These are phyloP conservation scores for Elgaria multicarinata DNA, from an alignment of 2,113 vertebrate genomes.

Conservation along the genomic window DNA sequence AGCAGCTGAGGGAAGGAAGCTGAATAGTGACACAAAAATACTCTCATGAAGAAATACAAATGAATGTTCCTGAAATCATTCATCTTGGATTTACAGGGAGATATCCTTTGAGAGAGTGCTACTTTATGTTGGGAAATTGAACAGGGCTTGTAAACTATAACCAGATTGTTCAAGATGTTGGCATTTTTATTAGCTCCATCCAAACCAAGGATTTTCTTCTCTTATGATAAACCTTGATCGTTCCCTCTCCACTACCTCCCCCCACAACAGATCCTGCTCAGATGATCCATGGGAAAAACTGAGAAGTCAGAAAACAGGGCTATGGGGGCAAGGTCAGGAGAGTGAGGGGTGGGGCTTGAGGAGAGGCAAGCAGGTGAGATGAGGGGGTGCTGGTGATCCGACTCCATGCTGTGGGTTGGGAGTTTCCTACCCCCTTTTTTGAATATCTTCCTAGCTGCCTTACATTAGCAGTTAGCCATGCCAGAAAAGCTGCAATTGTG, in stretches of 20 bases:
- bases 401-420: too few species aligned
- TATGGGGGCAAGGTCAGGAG: background rate
- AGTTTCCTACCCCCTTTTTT: background rate
- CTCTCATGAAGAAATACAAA: background rate
- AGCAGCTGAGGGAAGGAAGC: background rate
- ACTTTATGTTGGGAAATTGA: accelerated
- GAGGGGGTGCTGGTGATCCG: too few species aligned
- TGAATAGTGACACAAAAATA: background rate
- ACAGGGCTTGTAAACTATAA: background rate
- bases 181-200: background rate
- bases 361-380: too few species aligned
- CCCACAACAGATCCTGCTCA: too few species aligned
- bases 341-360: too few species aligned
- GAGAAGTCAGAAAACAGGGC: too few species aligned
- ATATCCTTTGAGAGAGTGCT: background rate
- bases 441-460: background rate
- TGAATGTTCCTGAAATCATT: background rate
- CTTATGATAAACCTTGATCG: background rate
- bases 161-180: background rate
- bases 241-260: too few species aligned
- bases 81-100: background rate
- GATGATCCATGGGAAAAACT: background rate
- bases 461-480: background rate
- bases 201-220: background rate
- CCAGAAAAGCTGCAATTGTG: background rate